Percentiles rank a stretch among this genome's conserved stretches.
Conservation (phyloP, 1,140 invertebrate species). For the Diachasmimorpha longicaudata region DNA sequence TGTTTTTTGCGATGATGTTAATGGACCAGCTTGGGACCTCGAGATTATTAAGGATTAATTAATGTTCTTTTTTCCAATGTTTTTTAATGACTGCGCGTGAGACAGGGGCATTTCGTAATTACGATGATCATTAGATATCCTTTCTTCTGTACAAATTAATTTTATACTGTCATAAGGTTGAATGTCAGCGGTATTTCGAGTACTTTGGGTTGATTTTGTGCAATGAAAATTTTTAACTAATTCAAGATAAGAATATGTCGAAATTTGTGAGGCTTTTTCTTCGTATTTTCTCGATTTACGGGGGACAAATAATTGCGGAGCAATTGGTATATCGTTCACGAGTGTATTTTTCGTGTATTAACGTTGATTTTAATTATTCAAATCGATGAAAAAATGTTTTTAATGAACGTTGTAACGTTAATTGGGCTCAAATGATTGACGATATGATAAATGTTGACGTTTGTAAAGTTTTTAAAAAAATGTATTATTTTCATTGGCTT, state of each 20-base stretch:
- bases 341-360: neutral
- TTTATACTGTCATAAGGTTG: constrained; percentile 31
- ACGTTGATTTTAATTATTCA: constrained; percentile 1
- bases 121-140: neutral
- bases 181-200: neutral
- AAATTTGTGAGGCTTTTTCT: neutral
- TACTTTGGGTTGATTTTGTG: neutral
- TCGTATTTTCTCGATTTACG: neutral
- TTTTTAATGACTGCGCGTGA: neutral
- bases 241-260: neutral
- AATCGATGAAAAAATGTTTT: neutral
- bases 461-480: neutral
- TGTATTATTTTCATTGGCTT: neutral
- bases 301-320: neutral
- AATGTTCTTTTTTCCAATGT: constrained; percentile 1
- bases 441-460: neutral
- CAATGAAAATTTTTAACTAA: neutral
- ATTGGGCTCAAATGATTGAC: constrained; percentile 1
- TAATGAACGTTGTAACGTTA: constrained; percentile 1
- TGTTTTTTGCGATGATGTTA: neutral
- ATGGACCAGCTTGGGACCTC: neutral
- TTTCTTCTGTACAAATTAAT: constrained; percentile 44
- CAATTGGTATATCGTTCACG: neutral
- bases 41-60: neutral
- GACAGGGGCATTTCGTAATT: constrained; percentile 14